These are phyloP conservation scores for Lordiphosa collinella DNA, from an alignment of 1,140 invertebrate species.

Conservation along the genomic window DNA sequence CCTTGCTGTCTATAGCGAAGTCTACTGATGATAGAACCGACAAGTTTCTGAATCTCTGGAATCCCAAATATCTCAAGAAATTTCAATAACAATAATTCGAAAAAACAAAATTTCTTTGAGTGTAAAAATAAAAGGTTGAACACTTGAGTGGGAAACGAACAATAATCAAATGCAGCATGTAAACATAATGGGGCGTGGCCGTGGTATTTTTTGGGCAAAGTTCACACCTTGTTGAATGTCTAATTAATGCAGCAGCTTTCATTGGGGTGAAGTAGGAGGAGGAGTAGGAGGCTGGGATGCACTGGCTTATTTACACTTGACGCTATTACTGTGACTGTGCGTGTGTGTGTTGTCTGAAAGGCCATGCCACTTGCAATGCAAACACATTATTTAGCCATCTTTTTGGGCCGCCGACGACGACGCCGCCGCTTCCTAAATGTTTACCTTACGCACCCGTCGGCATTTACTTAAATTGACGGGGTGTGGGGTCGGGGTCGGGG, in stretches of 20 bases:
- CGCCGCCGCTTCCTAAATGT: slow-evolving; percentile 36
- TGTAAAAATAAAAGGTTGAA: neutral
- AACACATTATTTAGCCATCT: slow-evolving; percentile 78
- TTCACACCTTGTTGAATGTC: slow-evolving; percentile 76
- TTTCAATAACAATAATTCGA: too few species aligned
- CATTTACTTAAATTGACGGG: slow-evolving; percentile 37
- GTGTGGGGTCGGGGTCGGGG: slow-evolving; percentile 23
- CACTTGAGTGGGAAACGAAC: slow-evolving; percentile 4
- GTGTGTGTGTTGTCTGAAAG: slow-evolving; percentile 48
- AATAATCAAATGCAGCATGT: slow-evolving; percentile 44
- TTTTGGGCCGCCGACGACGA: slow-evolving; percentile 49
- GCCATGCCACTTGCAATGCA: slow-evolving; percentile 66
- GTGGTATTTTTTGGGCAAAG: slow-evolving; percentile 48
- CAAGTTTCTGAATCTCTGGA: too few species aligned
- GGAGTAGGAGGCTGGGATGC: neutral
- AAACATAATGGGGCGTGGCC: slow-evolving; percentile 61
- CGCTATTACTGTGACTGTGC: slow-evolving; percentile 20
- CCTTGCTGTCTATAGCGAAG: neutral
- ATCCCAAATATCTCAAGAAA: too few species aligned
- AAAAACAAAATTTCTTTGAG: neutral
- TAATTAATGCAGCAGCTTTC: slow-evolving; percentile 71
- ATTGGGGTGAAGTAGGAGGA: slow-evolving; percentile 2
- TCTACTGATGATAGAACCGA: neutral
- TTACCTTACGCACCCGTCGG: slow-evolving; percentile 79
- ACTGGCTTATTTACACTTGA: slow-evolving; percentile 63